Percentiles rank a stretch among this genome's conserved stretches.
phyloP scores from a whole-genome alignment of 2,888 invertebrate genomes.

The Biston stratarius region DNA sequence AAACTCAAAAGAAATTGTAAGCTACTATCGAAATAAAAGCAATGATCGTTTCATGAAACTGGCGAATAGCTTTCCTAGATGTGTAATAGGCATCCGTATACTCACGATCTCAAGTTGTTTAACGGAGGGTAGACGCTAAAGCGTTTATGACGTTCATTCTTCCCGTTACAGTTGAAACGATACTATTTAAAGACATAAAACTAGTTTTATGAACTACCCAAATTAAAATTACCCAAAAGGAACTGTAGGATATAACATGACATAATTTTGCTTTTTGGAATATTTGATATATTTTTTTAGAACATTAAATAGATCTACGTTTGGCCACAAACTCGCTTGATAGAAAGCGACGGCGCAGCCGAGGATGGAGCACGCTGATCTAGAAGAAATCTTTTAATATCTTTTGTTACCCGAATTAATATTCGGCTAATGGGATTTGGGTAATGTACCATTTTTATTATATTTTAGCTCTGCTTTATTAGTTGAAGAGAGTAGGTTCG shows the following conservation, averaged over 20 bases:
- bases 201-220: slow-evolving; percentile 20
- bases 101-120: slow-evolving; percentile 26
- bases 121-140: slow-evolving; percentile 28
- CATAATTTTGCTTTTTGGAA: no score
- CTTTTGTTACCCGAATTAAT: no score
- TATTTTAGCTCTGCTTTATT: no score
- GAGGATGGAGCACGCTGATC: no score
- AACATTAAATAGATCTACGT: no score
- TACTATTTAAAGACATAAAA: slow-evolving; percentile 28
- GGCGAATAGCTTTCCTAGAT: slow-evolving; percentile 18
- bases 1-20: slow-evolving; percentile 11
- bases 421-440: no score
- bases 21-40: slow-evolving; percentile 19
- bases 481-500: no score
- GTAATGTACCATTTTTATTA: no score
- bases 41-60: slow-evolving; percentile 20
- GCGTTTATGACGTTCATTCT: slow-evolving; percentile 30
- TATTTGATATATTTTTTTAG: no score
- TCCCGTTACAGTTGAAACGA: slow-evolving; percentile 26
- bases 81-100: slow-evolving; percentile 17
- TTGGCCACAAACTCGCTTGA: no score
- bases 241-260: slow-evolving; percentile 1
- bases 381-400: no score
- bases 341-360: no score
- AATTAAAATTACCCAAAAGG: slow-evolving; percentile 1